Evolutionary conservation across 2,888 invertebrate species (phyloP), one percentile per base, ranked within the genome.

Genomic region (Orthosia incerta): DNA sequence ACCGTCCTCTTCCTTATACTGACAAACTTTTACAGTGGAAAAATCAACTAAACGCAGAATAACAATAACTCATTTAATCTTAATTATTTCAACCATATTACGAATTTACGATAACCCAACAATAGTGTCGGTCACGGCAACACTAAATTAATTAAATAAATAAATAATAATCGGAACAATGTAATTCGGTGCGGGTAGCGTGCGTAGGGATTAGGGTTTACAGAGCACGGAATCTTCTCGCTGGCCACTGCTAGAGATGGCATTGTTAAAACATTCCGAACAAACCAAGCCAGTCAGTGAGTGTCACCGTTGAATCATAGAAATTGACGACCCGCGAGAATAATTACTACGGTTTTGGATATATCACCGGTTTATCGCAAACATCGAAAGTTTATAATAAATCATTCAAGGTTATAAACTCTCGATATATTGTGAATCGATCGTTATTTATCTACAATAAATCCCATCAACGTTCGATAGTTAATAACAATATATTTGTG

Each of bases 111-210:
- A 71, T 75, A 75, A 56, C 56, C 63, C 26, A 70, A 64, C 64
- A 81, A 77, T 71, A 66, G 56, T 51, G 60, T 12, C 48, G 65
- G 84, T 68, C 76, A 83, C 75, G 70, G 60, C 76, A 85, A 80
- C 80, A 76, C 71, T 86, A 92, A 69, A 76, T 91, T 91, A 90
- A 92, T 90, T 90, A 89, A 90, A 89, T 91, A 89, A 91, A 90
- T 90, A 90, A 89, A 84, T 68, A 71, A 82, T 84, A 73, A 75
- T 79, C 71, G 16, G n/a, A 50, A 67, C 62, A 64, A 66, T 75
- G 63, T 76, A 77, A 88, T 88, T 89, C 80, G 87, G 93, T 95
- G 94, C 94, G 95, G 95, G 95, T 92, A 90, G 94, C 94, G 95
- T 89, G 84, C 78, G 87, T 71, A 67, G 76, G 93, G 94, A 95